Evolutionary conservation across 2,797 vertebrate genomes (phyloP).

Genomic region (Poecilia gillii): DNA sequence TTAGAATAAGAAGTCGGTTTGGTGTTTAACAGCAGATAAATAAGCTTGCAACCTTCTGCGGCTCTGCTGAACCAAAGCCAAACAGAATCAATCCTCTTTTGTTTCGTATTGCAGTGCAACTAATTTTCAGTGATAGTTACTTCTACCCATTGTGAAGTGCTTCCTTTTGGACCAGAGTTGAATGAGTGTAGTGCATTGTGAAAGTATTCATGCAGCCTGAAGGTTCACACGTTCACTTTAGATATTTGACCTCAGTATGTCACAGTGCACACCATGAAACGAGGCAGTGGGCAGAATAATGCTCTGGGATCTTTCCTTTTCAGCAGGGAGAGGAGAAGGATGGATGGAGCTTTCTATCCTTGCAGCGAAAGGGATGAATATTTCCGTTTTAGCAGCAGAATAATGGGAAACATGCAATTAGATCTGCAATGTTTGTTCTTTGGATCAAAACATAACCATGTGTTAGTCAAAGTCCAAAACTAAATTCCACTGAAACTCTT

Average conservation of each 20-base stretch:
- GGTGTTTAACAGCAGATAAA: constrained; percentile 9
- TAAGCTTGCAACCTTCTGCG: background rate
- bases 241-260: background rate
- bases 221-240: background rate
- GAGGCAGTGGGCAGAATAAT: background rate
- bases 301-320: background rate
- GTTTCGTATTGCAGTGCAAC: constrained; percentile 18
- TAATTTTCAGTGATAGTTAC: constrained; percentile 14
- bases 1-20: constrained; percentile 4
- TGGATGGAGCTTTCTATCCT: background rate
- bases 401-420: background rate
- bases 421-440: background rate
- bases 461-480: background rate
- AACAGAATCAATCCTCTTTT: constrained; percentile 37
- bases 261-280: background rate
- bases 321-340: background rate
- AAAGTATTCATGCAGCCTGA: background rate
- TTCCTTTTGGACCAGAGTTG: background rate
- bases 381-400: background rate
- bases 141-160: background rate
- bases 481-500: background rate
- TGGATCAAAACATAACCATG: background rate
- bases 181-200: background rate
- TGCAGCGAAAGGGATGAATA: background rate
- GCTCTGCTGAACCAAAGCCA: constrained; percentile 17